Conservation (phyloP, 2,113 vertebrate species). For the Burhinus bistriatus region DNA sequence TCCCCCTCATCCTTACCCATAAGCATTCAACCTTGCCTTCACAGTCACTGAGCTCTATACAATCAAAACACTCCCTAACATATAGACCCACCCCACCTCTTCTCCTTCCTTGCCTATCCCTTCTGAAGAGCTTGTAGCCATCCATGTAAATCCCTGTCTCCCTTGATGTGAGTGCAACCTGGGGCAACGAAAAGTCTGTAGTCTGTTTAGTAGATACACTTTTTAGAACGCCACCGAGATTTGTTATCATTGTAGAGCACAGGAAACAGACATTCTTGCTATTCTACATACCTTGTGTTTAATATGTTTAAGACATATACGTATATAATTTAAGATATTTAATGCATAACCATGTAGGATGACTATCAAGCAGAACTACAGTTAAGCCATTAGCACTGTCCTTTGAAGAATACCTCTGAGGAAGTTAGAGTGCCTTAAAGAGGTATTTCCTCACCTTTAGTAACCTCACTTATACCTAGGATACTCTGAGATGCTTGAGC, state of each 20-base stretch:
- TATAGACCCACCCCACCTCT: no score
- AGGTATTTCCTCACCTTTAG: background rate
- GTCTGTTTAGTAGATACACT: background rate
- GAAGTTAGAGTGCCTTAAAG: background rate
- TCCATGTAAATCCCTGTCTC: background rate
- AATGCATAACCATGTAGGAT: background rate
- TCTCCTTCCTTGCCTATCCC: no score
- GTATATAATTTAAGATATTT: background rate
- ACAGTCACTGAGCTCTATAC: no score
- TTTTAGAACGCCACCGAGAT: background rate
- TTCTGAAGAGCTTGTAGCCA: no score
- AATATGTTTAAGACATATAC: background rate
- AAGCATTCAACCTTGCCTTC: no score
- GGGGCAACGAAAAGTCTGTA: background rate
- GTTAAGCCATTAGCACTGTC: background rate
- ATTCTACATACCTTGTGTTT: background rate
- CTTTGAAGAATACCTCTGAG: background rate
- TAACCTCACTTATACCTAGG: background rate
- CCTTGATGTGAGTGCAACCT: background rate
- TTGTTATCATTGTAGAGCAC: background rate
- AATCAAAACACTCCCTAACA: no score
- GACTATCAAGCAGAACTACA: background rate
- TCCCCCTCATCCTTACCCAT: no score
- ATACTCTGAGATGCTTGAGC: background rate
- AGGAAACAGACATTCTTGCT: background rate